Evolutionary conservation across 2,797 vertebrate genomes (phyloP), one percentile per base, ranked within the genome.

Genomic region (Characodon lateralis): DNA sequence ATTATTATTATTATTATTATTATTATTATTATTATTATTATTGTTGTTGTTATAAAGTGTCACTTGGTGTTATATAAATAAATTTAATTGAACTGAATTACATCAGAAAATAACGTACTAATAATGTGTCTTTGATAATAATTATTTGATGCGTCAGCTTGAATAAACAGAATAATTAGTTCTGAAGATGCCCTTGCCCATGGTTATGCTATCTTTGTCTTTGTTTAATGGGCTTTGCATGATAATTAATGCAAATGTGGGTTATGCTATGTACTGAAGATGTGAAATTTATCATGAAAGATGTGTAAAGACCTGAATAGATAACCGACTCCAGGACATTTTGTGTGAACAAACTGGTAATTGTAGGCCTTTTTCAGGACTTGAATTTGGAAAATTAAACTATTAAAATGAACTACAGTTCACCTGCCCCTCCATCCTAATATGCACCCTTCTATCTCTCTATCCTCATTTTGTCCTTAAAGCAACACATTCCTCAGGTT

Each of bases 401-500:
- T 24, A 28, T 61, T 48, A 28, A 70, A 51, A 77, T 77, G 77
- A 18, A 58, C 79, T 71, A 72, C 53, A 82, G 48, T 69, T 71
- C 22, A 75, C 22, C 13, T 71, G 74, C 70, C 70, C 24, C 18
- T 82, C 72, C 61, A 51, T 61, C 69, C 48, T 61, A 58, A 24
- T 6, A 68, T 69, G 58, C 77, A 69, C 48, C 53, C 78, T 56
- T 72, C 69, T 51, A 43, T 78, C 72, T 76, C 16, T 66, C 66
- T 13, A 16, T 28, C 51, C 71, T 77, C 72, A 63, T 85, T 79
- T 78, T 88, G 72, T 84, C 80, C 77, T 74, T 18, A 69, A 81
- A 90, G 79, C 83, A 83, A 81, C 85, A 81, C 73, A 88, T 75
- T 61, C 77, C 87, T 89, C 68, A 75, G 80, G 90, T 92, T 91